phyloP scores from a whole-genome alignment of 2,888 invertebrate genomes.

The Plemyria rubiginata region DNA sequence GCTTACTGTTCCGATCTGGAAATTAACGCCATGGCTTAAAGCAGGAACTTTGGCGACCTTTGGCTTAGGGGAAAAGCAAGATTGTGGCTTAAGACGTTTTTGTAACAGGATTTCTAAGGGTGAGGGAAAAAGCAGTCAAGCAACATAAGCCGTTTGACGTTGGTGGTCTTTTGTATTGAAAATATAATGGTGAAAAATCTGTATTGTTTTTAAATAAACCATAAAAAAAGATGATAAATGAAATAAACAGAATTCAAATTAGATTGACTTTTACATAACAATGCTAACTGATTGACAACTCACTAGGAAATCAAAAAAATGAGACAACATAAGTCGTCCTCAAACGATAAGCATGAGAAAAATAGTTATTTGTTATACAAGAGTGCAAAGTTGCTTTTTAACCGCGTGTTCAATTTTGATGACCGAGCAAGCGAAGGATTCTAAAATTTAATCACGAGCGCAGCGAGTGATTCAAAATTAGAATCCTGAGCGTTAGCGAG shows the following conservation, averaged over 20 bases:
- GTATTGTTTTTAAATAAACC: background rate
- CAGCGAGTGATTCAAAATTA: too few relatives aligned
- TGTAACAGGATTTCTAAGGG: slow-evolving; percentile 29
- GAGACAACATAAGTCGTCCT: too few relatives aligned
- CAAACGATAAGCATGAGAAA: too few relatives aligned
- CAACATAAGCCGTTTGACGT: background rate
- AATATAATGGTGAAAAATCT: background rate
- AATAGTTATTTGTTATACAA: too few relatives aligned
- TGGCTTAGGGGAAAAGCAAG: slow-evolving; percentile 42
- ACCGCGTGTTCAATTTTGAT: too few relatives aligned
- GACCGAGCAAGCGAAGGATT: too few relatives aligned
- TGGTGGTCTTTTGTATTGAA: background rate
- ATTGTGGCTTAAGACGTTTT: slow-evolving; percentile 13
- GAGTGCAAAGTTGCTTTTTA: too few relatives aligned
- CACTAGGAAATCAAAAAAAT: too few relatives aligned
- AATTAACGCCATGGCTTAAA: slow-evolving; percentile 70
- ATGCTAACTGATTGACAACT: too few relatives aligned
- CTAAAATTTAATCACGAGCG: too few relatives aligned
- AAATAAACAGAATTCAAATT: background rate
- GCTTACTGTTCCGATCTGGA: slow-evolving; percentile 77
- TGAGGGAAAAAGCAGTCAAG: background rate
- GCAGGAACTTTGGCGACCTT: slow-evolving; percentile 50
- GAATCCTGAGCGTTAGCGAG: too few relatives aligned
- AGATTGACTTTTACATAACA: too few relatives aligned
- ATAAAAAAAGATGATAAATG: background rate